These are phyloP conservation scores for Sebastes vulpes DNA, from an alignment of 2,797 vertebrate species.

Conservation along the genomic window DNA sequence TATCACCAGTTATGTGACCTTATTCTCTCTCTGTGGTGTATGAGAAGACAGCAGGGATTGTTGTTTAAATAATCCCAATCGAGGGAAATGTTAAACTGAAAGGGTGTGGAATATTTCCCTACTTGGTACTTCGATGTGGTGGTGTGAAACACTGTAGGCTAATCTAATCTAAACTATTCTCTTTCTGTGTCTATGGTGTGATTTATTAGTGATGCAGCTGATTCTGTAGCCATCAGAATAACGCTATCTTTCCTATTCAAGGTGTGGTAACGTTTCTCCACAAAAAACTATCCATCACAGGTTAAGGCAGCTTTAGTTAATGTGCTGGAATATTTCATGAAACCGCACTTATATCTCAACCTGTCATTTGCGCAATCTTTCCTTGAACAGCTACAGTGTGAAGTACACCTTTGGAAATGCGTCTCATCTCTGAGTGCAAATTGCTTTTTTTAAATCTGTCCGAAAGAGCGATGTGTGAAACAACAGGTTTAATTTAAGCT, in stretches of 20 bases:
- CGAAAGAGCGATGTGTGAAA: not conserved
- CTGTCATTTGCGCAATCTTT: conserved; percentile 14
- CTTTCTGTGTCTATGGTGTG: not conserved
- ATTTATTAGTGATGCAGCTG: not conserved
- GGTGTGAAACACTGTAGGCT: not conserved
- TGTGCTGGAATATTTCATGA: conserved; percentile 38
- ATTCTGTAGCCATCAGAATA: not conserved
- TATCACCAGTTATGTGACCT: not conserved
- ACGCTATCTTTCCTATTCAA: not conserved
- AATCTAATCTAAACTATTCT: not conserved
- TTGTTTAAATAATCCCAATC: not conserved
- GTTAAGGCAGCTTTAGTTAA: conserved; percentile 9
- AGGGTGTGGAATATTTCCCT: not conserved
- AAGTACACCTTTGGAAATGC: conserved; percentile 12
- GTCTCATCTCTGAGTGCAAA: conserved; percentile 18
- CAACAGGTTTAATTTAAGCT: conserved; percentile 8
- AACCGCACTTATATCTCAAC: not conserved
- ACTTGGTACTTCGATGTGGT: not conserved
- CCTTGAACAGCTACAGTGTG: not conserved
- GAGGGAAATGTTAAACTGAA: not conserved
- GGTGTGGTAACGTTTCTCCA: not conserved
- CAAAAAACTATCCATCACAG: conserved; percentile 7
- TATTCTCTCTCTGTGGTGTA: not conserved
- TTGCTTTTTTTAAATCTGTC: conserved; percentile 8
- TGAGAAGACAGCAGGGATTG: not conserved